Percentiles rank a stretch among this genome's conserved stretches.
Evolutionary conservation across 2,888 invertebrate genomes (phyloP).

Genomic region (Spodoptera littoralis): DNA sequence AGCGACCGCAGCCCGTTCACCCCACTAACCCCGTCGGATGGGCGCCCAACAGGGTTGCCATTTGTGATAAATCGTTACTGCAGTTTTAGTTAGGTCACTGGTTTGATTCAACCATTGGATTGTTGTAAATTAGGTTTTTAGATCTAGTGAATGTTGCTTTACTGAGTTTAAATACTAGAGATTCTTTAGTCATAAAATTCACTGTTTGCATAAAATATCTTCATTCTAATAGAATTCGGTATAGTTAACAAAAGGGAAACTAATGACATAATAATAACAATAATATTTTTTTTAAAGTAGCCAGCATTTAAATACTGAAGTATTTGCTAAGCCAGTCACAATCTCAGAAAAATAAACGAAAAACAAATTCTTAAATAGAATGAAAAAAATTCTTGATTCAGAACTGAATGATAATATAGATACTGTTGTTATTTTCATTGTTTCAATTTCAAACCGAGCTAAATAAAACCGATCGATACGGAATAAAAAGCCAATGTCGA

Average conservation of each 20-base stretch:
- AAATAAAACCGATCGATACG: slow-evolving; percentile 22
- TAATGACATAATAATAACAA: no score
- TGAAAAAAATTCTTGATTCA: no score
- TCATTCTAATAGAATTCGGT: no score
- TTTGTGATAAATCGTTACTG: slow-evolving; percentile 42
- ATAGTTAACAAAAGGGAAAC: no score
- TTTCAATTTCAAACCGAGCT: background rate
- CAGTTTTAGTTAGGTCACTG: slow-evolving; percentile 51
- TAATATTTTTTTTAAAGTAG: no score
- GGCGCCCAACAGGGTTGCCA: slow-evolving; percentile 65
- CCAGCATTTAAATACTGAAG: no score
- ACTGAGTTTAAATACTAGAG: background rate
- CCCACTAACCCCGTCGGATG: slow-evolving; percentile 76
- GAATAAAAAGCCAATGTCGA: slow-evolving; percentile 12
- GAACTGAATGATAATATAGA: no score
- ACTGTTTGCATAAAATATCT: no score
- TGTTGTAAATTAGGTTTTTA: background rate
- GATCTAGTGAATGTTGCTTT: slow-evolving; percentile 1
- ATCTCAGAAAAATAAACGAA: no score
- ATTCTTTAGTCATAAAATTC: no score
- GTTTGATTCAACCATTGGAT: slow-evolving; percentile 22
- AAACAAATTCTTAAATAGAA: no score
- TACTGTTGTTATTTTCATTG: background rate
- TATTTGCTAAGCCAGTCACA: no score
- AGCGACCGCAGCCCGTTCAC: slow-evolving; percentile 72